A percentile compares a stretch with the other conserved stretches of the same genome.
Conservation (phyloP, 2,888 invertebrate genomes). For the Omphaloscelis lunosa region DNA sequence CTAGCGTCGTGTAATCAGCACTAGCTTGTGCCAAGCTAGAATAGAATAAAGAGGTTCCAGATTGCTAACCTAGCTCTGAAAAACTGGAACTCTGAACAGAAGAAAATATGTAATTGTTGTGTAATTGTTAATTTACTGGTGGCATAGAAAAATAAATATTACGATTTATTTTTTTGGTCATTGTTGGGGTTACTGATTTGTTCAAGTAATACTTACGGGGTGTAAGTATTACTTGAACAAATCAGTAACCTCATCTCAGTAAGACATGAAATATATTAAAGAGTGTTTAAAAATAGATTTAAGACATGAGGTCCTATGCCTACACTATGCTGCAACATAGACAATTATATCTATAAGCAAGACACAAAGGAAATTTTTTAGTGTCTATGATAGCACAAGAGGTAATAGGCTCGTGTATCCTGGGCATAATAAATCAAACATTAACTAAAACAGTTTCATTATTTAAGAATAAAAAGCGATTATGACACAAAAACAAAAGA, state of each 20-base stretch:
- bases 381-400: no score
- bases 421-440: background rate
- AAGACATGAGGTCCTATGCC: background rate
- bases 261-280: slow-evolving; percentile 20
- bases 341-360: background rate
- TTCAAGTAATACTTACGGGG: slow-evolving; percentile 10
- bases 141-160: background rate
- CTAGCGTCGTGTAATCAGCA: no score
- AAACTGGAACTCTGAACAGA: slow-evolving; percentile 45
- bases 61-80: no score
- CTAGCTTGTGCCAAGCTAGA: no score
- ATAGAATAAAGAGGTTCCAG: no score
- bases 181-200: background rate
- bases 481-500: slow-evolving; percentile 39
- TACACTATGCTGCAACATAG: background rate
- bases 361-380: background rate
- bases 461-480: slow-evolving; percentile 20
- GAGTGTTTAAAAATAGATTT: background rate
- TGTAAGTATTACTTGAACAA: no score
- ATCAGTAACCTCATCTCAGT: background rate
- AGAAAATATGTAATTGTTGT: background rate
- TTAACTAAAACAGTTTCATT: background rate
- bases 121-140: background rate
- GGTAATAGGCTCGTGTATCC: no score
- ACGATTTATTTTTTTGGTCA: background rate